A percentile compares a stretch with the other conserved stretches of the same genome.
phyloP scores from a whole-genome alignment of 1,140 invertebrate species.

The Rhagoletis zephyria region DNA sequence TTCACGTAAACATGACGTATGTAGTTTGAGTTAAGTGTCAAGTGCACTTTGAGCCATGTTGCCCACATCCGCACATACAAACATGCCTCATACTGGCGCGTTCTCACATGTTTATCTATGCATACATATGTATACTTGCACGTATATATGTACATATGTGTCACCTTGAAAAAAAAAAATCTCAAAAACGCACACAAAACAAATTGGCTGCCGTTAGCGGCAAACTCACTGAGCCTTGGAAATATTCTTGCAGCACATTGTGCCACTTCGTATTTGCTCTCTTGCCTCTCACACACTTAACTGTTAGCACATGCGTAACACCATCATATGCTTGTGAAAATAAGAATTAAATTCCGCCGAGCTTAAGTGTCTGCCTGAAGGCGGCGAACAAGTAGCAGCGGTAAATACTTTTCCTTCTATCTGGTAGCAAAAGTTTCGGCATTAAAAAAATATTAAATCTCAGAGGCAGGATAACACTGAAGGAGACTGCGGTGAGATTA shows the following conservation, averaged over 20 bases:
- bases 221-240: background rate
- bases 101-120: background rate
- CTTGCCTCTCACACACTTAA: background rate
- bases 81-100: background rate
- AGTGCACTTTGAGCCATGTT: slow-evolving; percentile 7
- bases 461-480: too few species aligned
- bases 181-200: background rate
- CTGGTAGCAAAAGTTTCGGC: background rate
- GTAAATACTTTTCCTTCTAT: background rate
- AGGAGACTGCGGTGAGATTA: too few species aligned
- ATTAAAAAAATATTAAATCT: background rate
- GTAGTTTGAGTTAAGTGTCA: background rate
- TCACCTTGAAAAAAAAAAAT: background rate
- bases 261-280: background rate
- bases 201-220: slow-evolving; percentile 28
- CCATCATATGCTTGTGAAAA: too few species aligned
- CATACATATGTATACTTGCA: background rate
- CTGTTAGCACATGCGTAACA: too few species aligned
- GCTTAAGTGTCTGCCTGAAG: background rate
- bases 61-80: background rate
- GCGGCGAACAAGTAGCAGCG: background rate
- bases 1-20: background rate
- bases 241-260: background rate
- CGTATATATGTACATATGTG: too few species aligned
- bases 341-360: background rate